Evolutionary conservation across 2,113 vertebrate genomes (phyloP).

Genomic region (Gnathonemus longibarbis): DNA sequence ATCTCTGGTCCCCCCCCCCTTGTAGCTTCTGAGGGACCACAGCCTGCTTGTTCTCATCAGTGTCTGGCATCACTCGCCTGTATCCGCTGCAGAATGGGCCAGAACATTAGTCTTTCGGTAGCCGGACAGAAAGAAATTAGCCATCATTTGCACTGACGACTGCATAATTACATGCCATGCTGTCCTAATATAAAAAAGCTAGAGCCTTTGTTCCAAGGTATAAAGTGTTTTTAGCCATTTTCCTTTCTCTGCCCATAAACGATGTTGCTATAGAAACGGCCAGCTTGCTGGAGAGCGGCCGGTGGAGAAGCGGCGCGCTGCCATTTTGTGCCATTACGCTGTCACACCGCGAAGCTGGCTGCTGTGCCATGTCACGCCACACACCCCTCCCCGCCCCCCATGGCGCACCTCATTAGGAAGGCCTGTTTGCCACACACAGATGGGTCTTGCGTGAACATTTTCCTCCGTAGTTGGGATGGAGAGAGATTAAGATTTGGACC

Average conservation of each 20-base stretch:
- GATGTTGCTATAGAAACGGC: constrained; percentile 62
- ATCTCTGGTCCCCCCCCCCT: neutral
- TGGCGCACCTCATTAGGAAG: neutral
- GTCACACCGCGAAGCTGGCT: constrained; percentile 38
- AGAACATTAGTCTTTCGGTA: constrained; percentile 55
- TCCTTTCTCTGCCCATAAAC: constrained; percentile 61
- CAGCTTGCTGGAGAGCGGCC: constrained; percentile 51
- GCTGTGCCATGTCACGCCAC: constrained; percentile 31
- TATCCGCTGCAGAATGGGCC: constrained; percentile 32
- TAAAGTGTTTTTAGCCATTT: constrained; percentile 46
- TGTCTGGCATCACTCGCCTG: constrained; percentile 2
- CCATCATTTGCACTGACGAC: constrained; percentile 64
- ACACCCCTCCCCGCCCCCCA: neutral
- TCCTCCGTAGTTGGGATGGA: neutral
- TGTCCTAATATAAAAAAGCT: constrained; percentile 62
- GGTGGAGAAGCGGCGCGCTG: constrained; percentile 46
- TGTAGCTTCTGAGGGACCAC: neutral
- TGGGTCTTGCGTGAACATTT: neutral
- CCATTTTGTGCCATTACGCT: constrained; percentile 41
- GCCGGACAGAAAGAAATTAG: constrained; percentile 65
- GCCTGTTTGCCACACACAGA: neutral
- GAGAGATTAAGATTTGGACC: neutral
- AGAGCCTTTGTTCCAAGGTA: constrained; percentile 59
- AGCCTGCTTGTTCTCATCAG: constrained; percentile 28
- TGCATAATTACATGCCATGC: constrained; percentile 64